Conservation (phyloP, 2,113 vertebrate species). For the Podiceps cristatus region DNA sequence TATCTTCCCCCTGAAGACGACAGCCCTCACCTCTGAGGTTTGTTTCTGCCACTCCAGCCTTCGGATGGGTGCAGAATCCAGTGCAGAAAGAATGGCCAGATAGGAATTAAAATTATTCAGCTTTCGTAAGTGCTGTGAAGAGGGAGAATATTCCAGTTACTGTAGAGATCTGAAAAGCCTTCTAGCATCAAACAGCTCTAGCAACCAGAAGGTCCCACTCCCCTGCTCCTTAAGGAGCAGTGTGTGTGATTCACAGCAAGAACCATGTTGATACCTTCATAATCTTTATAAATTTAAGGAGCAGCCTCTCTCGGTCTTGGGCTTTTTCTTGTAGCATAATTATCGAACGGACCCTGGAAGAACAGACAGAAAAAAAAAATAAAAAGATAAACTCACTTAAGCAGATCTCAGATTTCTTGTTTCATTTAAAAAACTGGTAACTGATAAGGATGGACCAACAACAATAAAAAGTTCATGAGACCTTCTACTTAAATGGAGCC, state of each 20-base stretch:
- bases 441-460: not conserved
- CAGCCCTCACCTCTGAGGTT: slow-evolving; percentile 91
- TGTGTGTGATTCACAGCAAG: not conserved
- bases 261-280: slow-evolving; percentile 88
- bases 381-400: not conserved
- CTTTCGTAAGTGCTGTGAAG: slow-evolving; percentile 92
- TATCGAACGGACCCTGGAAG: slow-evolving; percentile 93
- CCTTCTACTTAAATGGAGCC: not conserved
- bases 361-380: not conserved
- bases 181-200: not conserved
- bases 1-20: not conserved
- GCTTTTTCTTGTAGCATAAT: slow-evolving; percentile 98
- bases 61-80: slow-evolving; percentile 97
- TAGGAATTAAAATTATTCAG: slow-evolving; percentile 99
- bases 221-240: not conserved
- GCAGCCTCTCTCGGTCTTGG: slow-evolving; percentile 94
- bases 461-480: not conserved
- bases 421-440: not conserved
- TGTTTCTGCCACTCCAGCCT: slow-evolving; percentile 99
- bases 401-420: not conserved
- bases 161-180: not conserved
- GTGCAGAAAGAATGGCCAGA: slow-evolving; percentile 95
- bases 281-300: slow-evolving; percentile 99
- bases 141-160: not conserved
- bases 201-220: not conserved